A percentile compares a stretch with the other conserved stretches of the same genome.
phyloP scores from a whole-genome alignment of 2,797 vertebrate genomes.

The Psittacula derbiana region DNA sequence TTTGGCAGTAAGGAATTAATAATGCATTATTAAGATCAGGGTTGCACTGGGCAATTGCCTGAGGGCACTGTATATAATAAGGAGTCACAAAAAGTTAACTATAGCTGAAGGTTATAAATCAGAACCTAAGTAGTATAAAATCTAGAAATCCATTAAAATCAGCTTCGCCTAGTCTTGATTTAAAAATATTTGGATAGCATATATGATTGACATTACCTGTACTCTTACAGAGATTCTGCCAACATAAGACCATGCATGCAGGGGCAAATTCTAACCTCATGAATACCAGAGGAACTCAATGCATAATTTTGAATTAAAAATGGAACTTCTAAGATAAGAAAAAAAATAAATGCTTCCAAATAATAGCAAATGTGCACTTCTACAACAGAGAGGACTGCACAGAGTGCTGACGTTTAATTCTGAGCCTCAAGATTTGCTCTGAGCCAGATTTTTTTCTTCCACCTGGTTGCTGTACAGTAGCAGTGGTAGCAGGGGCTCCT shows the following conservation, averaged over 20 bases:
- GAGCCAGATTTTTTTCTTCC: not conserved
- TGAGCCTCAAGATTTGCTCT: not conserved
- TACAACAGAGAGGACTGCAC: not conserved
- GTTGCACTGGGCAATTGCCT: not conserved
- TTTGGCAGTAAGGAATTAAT: slow-evolving; percentile 14
- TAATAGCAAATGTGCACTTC: not conserved
- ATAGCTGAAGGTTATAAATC: not conserved
- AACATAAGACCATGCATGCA: not conserved
- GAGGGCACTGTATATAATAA: not conserved
- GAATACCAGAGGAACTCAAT: not conserved
- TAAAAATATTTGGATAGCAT: not conserved
- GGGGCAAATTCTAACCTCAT: not conserved
- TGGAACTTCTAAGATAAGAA: not conserved
- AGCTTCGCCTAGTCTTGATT: not conserved
- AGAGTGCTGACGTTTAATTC: not conserved
- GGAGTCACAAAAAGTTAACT: not conserved
- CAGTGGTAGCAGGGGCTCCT: not conserved
- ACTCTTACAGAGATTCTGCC: not conserved
- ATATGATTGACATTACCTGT: not conserved
- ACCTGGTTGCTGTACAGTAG: not conserved
- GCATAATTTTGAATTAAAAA: not conserved
- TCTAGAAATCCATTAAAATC: not conserved
- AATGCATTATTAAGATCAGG: slow-evolving; percentile 8
- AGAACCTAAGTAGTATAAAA: not conserved
- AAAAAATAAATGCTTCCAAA: not conserved